Evolutionary conservation across 1,140 invertebrate species (phyloP).

Genomic region (Temnothorax curvispinosus): DNA sequence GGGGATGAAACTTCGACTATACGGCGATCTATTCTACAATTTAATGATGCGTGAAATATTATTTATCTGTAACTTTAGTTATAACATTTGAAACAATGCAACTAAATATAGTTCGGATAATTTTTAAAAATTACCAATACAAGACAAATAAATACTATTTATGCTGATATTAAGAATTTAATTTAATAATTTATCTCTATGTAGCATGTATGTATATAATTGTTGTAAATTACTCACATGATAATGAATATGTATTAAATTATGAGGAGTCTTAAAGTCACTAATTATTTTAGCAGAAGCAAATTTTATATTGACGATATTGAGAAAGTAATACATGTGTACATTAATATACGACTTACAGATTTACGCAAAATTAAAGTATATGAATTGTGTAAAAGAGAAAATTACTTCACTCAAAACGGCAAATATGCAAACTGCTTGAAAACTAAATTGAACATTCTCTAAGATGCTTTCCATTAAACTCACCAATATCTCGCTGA

Average conservation of each 20-base stretch:
- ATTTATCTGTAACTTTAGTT: neutral
- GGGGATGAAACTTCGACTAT: neutral
- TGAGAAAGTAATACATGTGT: neutral
- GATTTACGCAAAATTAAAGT: neutral
- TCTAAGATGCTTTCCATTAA: neutral
- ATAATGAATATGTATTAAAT: neutral
- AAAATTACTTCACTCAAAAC: neutral
- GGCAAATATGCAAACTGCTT: neutral
- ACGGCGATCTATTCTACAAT: neutral
- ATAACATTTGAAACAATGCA: neutral
- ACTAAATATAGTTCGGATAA: neutral
- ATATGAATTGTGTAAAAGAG: neutral
- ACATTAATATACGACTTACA: neutral
- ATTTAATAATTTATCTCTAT: neutral
- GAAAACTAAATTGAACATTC: slow-evolving; percentile 12
- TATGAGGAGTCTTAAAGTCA: neutral
- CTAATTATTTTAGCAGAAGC: neutral
- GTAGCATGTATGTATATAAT: neutral
- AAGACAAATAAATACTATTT: neutral
- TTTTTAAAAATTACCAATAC: neutral
- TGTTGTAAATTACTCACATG: neutral
- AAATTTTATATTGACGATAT: neutral
- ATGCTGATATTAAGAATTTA: neutral
- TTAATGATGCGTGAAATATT: neutral
- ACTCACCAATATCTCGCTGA: slow-evolving; percentile 2